Base-by-base conservation (phyloP, 2,888 invertebrate genomes). In the Teinopalpus imperialis region DNA sequence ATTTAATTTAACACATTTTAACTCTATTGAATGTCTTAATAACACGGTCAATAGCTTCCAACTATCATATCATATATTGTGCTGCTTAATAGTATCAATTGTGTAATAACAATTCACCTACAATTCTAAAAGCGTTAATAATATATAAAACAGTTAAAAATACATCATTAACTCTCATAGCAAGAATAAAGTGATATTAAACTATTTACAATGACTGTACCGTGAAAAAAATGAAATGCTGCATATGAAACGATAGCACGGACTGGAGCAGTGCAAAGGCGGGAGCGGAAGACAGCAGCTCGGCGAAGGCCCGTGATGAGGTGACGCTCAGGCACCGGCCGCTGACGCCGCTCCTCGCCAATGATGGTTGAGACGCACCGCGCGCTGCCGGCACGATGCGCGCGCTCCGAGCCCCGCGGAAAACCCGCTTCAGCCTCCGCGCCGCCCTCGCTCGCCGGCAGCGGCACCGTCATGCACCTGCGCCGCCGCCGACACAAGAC, bases 401-500 rank as follows among this genome's bases (percentile, higher is more conserved):
- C 77, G 86, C 82, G 82, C 73, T 72, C 63, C 64, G 81, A 77
- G 65, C 69, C 78, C 54, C 81, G 79, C 63, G 62, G 73, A 74
- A 82, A 85, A 69, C 91, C 90, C 59, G 70, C 72, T 58, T 90
- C 91, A 59, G 90, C 81, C 57, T 91, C 90, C 59, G 91, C 90
- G 56, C 91, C 90, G 56, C 74, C 87, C 54, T 92, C 90, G 59
- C 82, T 81, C 61, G 79, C 81, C 64, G 88, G 86, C 73, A 82
- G 83, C 65, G 81, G 78, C 64, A 81, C 76, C 59, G 74, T 78
- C 58, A 87, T 93, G 69, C 92, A 92, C 59, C 83, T 93, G 49
- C 92, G 93, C 41, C 90, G 94, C 46, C 90, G 94, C 43, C 91
- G 94, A 48, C 94, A 94, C 81, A 94, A 94, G 79, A 94, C 94